Base-by-base conservation (phyloP, 2,113 vertebrate species). In the Rhineura floridana region DNA sequence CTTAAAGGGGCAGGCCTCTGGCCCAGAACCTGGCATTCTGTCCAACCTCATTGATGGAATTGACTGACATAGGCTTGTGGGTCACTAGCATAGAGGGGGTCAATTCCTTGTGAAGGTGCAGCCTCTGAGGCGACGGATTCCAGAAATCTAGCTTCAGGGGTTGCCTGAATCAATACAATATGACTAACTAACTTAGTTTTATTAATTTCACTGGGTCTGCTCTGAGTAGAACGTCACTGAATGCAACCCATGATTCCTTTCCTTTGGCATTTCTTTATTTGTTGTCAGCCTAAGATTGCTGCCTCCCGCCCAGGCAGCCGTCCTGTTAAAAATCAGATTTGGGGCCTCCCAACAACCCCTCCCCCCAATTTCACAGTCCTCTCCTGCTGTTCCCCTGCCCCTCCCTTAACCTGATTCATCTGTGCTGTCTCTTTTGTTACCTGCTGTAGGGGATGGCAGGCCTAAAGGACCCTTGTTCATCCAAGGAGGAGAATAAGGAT, bases 381-480 rank as follows among this genome's bases (percentile, higher is more conserved):
- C 44, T 83, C 69, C 39, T 59, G 1, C 33, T 92, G 80, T 92
- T 44, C 77, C 77, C 83, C 72, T 21, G 42, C 88, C 78, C 67
- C 44, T 10, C 10, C 23, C n/a, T 52, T 30, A 8, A 70, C 50
- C n/a, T 21, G 55, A 59, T 19, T 19, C 88, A 0, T 77, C 85
- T 48, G 9, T 81, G 25, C 78, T 73, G 69, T 92, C 73, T 91
- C 11, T 86, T 93, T 39, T 88, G 30, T 39, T 86, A 1, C 84
- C 46, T 80, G 84, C 33, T 77, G 67, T 42, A 84, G 79, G 42
- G 70, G 33, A 11, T 88, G 46, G 63, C 19, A 80, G 73, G 46
- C 81, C 46, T 33, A 33, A 42, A 83, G 19, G 25, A 3, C 0
- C 4, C 2, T 83, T 42, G 55, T 46, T 62, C 17, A 52, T 21